Percentiles rank a stretch among this genome's conserved stretches.
Conservation (phyloP, 1,140 invertebrate genomes). For the Drosophila saltans region DNA sequence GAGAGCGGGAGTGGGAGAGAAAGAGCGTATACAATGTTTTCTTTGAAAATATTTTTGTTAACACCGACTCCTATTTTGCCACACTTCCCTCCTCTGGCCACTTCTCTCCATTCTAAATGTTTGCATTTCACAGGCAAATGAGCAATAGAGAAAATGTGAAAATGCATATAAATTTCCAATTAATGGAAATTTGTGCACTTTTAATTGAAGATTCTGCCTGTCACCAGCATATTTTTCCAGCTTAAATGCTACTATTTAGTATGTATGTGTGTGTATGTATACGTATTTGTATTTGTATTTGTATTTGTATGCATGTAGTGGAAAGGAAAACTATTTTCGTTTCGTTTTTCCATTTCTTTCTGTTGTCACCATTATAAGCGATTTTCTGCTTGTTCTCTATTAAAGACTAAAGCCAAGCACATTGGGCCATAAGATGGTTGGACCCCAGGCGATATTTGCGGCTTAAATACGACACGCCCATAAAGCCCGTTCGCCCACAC, state of each 20-base stretch:
- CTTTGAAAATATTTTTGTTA: slow-evolving; percentile 78
- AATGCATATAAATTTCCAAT: slow-evolving; percentile 6
- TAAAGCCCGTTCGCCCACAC: slow-evolving; percentile 27
- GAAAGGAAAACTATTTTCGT: slow-evolving; percentile 41
- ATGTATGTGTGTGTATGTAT: no score
- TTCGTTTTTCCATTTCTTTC: slow-evolving; percentile 18
- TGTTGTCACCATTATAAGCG: slow-evolving; percentile 58
- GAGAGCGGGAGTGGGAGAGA: slow-evolving; percentile 1
- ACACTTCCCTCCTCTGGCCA: slow-evolving; percentile 2
- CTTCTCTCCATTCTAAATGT: slow-evolving; percentile 25
- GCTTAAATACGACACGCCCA: slow-evolving; percentile 76
- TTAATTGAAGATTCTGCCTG: slow-evolving; percentile 7
- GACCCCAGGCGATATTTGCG: slow-evolving; percentile 68
- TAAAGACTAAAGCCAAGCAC: slow-evolving; percentile 57
- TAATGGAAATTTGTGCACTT: slow-evolving; percentile 7
- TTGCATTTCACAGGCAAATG: slow-evolving; percentile 46
- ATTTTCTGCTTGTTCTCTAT: slow-evolving; percentile 77
- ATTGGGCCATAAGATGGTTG: slow-evolving; percentile 60
- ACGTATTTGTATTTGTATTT: no score
- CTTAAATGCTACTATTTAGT: neutral
- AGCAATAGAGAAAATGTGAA: slow-evolving; percentile 39
- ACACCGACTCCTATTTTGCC: slow-evolving; percentile 29
- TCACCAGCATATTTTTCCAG: slow-evolving; percentile 5
- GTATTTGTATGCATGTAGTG: no score
- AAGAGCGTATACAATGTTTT: slow-evolving; percentile 62